Conservation (phyloP, 2,797 vertebrate species). For the Enteromius mattozi region DNA sequence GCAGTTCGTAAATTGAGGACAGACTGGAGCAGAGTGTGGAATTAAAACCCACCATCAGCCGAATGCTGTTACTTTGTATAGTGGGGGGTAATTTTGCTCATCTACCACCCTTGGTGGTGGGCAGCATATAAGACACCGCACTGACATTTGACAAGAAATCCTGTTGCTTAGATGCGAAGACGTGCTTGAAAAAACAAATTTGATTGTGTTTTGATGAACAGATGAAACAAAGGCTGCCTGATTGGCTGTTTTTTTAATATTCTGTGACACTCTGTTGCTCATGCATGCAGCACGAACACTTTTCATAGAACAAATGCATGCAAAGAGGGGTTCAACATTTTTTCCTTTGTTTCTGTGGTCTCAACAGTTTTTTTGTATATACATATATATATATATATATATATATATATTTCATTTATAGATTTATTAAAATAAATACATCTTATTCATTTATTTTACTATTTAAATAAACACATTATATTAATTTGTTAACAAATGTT, state of each 20-base stretch:
- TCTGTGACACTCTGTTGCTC: background rate
- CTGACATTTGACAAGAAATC: conserved; percentile 16
- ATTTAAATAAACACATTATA: background rate
- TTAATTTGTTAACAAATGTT: background rate
- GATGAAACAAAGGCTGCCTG: conserved; percentile 14
- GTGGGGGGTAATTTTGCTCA: background rate
- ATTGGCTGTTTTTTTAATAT: background rate
- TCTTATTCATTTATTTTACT: background rate
- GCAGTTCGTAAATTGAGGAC: conserved; percentile 19
- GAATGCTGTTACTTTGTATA: background rate
- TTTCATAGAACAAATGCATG: background rate
- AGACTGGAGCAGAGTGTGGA: conserved; percentile 13
- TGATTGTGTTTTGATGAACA: conserved; percentile 17
- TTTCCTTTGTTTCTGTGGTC: background rate
- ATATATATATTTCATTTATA: background rate
- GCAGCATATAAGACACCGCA: background rate
- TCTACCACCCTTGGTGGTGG: background rate
- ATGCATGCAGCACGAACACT: background rate
- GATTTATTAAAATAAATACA: background rate
- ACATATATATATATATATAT: no score
- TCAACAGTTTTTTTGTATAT: background rate
- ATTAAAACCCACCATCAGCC: background rate
- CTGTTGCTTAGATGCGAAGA: conserved; percentile 9
- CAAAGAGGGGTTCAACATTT: background rate
- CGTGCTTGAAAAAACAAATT: background rate